Conservation (phyloP, 2,888 invertebrate species). For the Dorcus hopei region DNA sequence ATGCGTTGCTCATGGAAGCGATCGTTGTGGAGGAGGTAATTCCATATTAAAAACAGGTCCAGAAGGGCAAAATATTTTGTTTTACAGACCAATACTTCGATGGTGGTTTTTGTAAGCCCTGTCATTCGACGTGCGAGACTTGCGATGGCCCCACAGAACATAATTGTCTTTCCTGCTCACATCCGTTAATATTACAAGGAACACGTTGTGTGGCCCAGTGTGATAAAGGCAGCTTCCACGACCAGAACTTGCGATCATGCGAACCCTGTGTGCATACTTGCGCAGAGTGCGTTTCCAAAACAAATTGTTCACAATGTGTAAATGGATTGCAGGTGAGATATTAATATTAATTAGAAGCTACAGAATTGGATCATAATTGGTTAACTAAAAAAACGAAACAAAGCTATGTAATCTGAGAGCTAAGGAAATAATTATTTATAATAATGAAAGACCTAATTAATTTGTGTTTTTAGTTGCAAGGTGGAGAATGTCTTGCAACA, state of each 20-base stretch:
- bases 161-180: conserved; percentile 72
- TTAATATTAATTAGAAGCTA: not conserved
- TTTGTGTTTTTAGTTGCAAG: conserved; percentile 58
- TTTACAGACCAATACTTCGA: conserved; percentile 70
- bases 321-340: conserved; percentile 60
- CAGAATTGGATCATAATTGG: not conserved
- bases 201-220: conserved; percentile 74
- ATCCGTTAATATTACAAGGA: conserved; percentile 69
- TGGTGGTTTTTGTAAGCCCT: conserved; percentile 66
- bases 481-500: conserved; percentile 76
- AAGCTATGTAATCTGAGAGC: too few species aligned
- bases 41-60: too few species aligned
- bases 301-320: conserved; percentile 79
- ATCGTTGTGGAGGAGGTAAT: conserved; percentile 64
- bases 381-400: too few species aligned
- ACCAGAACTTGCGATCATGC: conserved; percentile 64
- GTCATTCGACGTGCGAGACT: conserved; percentile 77
- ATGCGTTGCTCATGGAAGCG: conserved; percentile 69
- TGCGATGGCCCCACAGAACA: conserved; percentile 74
- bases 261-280: conserved; percentile 79
- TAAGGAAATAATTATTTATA: too few species aligned
- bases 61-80: too few species aligned
- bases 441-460: not conserved
- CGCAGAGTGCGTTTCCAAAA: conserved; percentile 70
- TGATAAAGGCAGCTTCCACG: conserved; percentile 66